Evolutionary conservation across 1,140 invertebrate species (phyloP), one percentile per base, ranked within the genome.

Genomic region (Meloidogyne floridensis): DNA sequence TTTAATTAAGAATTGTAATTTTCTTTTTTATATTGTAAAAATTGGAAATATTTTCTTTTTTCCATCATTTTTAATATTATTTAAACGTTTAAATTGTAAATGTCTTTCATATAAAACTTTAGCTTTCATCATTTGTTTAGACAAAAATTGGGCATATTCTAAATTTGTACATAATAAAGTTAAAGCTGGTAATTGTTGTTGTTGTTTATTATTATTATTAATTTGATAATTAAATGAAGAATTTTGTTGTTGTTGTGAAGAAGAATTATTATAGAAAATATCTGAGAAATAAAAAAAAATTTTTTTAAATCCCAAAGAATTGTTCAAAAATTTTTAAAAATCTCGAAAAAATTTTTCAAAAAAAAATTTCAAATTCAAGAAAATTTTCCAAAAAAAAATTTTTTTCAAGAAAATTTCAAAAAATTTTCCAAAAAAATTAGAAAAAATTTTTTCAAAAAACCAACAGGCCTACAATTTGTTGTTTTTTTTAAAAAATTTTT

Each of bases 51-150:
- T 42, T 15, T 47, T 74, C n/a, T 78, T 78, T 18, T 69, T 69
- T 20, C 20, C 77, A 70, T 70, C 59, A 9, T 71, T 78, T 11
- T 51, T 69, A 43, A 6, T 32, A 69, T 65, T 51, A 71, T 79
- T 71, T 20, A 69, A 65, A 15, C 53, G 11, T 69, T 56, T 77
- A 20, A 7, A 1, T 70, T 65, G 43, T 42, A 71, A n/a, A 59
- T 15, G 56, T 5, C 7, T 65, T 5, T 79, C 77, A 72, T 71
- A 79, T 43, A 79, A n/a, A 20, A 72, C 65, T 43, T 79, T 79
- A 51, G 77, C 77, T 15, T 72, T 54, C 77, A 79, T 79, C 47
- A 79, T 69, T 71, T 79, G 77, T 47, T 79, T 79, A 53, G 15
- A 72, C 2, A 79, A 47, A 9, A 6, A 72, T 51, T 79, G 54